Evolutionary conservation across 2,113 vertebrate species (phyloP).

Genomic region (Lophochroa leadbeateri): DNA sequence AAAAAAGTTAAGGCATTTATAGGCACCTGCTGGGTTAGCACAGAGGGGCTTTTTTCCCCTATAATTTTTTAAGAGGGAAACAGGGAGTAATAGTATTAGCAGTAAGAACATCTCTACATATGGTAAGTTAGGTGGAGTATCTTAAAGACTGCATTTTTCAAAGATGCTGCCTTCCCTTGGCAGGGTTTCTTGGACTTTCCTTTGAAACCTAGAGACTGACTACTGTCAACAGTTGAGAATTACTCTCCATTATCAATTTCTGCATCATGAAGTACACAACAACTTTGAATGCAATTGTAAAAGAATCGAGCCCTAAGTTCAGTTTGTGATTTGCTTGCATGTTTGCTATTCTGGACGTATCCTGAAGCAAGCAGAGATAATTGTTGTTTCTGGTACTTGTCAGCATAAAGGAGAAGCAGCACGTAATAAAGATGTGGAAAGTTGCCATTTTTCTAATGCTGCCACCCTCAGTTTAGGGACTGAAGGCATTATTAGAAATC

Average conservation of each 20-base stretch:
- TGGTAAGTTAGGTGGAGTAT: background rate
- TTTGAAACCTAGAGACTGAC: background rate
- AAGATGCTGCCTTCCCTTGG: background rate
- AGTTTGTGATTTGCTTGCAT: background rate
- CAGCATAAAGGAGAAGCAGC: background rate
- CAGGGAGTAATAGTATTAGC: background rate
- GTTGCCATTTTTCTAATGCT: background rate
- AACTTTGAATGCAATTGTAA: background rate
- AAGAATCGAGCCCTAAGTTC: background rate
- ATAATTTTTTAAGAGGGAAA: background rate
- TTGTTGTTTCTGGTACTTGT: background rate
- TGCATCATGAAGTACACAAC: background rate
- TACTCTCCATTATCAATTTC: background rate
- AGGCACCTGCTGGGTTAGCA: background rate
- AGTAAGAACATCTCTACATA: background rate
- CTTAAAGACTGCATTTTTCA: background rate
- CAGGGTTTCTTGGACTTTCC: background rate
- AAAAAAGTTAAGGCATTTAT: background rate
- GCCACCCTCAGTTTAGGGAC: background rate
- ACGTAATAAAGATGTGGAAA: background rate
- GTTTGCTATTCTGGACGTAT: background rate
- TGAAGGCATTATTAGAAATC: background rate
- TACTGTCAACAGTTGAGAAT: background rate
- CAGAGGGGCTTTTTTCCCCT: fast-evolving
- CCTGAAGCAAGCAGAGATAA: background rate